Evolutionary conservation across 2,113 vertebrate species (phyloP).

Genomic region (Zeus faber): DNA sequence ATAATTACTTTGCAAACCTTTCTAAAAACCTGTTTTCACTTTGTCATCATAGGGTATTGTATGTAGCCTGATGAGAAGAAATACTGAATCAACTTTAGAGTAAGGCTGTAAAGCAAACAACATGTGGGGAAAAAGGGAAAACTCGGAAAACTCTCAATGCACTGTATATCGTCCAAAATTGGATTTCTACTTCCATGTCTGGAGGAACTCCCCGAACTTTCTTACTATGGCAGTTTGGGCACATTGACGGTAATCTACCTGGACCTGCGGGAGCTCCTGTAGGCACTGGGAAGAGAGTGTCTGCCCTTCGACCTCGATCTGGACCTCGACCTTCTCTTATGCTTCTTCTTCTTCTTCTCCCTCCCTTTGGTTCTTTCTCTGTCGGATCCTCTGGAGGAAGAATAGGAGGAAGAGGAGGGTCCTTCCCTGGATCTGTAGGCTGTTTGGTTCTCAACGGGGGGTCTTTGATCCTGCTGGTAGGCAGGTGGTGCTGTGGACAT

Average conservation of each 20-base stretch:
- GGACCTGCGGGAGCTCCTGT: conserved; percentile 84
- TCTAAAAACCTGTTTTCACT: too few relatives aligned
- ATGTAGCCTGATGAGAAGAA: too few relatives aligned
- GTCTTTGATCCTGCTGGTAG: conserved; percentile 37
- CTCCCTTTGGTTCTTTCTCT: conserved; percentile 52
- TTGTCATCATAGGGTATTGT: too few relatives aligned
- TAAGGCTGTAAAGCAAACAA: too few relatives aligned
- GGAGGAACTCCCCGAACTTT: too few relatives aligned
- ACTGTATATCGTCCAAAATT: too few relatives aligned
- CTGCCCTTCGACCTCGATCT: conserved; percentile 86
- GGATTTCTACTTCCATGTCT: too few relatives aligned
- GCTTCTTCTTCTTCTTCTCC: conserved; percentile 94
- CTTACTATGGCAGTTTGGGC: not conserved
- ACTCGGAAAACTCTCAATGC: too few relatives aligned
- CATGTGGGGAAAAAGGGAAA: too few relatives aligned
- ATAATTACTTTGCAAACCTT: too few relatives aligned
- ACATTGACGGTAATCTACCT: conserved; percentile 70
- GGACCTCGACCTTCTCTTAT: conserved; percentile 86
- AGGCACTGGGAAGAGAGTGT: conserved; percentile 91
- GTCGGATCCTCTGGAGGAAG: conserved; percentile 41
- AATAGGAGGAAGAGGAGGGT: conserved; percentile 25
- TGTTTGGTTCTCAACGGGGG: conserved; percentile 23
- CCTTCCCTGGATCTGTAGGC: conserved; percentile 42
- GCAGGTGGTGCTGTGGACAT: conserved; percentile 16
- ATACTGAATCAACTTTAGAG: too few relatives aligned